These are phyloP conservation scores for Asarcornis scutulata DNA, from an alignment of 2,113 vertebrate genomes.

Conservation along the genomic window DNA sequence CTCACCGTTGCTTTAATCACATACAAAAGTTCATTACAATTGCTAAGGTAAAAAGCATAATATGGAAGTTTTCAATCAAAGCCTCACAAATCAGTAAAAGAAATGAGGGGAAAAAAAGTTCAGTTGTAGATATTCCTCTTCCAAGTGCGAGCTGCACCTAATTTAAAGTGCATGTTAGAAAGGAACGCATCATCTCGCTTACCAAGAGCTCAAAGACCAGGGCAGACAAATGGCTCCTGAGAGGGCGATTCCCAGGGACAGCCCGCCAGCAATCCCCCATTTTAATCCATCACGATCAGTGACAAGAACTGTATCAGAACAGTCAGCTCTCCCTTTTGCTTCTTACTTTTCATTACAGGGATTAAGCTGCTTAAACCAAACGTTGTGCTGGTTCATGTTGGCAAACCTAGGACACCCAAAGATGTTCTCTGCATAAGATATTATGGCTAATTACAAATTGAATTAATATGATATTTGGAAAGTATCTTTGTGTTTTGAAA, in stretches of 20 bases:
- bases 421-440: neutral
- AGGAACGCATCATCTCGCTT: neutral
- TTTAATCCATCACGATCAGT: neutral
- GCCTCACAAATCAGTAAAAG: neutral
- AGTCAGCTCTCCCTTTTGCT: neutral
- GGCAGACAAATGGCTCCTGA: neutral
- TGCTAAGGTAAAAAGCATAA: neutral
- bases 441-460: neutral
- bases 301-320: neutral
- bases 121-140: neutral
- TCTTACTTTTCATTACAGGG: neutral
- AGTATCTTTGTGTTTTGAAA: neutral
- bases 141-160: neutral
- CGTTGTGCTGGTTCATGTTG: neutral
- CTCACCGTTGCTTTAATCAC: neutral
- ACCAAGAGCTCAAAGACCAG: neutral
- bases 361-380: slow-evolving; percentile 1
- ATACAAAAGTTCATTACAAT: neutral
- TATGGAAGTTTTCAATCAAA: neutral
- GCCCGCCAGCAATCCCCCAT: neutral
- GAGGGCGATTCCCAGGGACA: neutral
- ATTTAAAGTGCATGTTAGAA: neutral
- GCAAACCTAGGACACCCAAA: neutral
- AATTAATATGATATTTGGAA: neutral
- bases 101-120: neutral